Evolutionary conservation across 2,888 invertebrate species (phyloP), one percentile per base, ranked within the genome.

Genomic region (Volucella inflata): DNA sequence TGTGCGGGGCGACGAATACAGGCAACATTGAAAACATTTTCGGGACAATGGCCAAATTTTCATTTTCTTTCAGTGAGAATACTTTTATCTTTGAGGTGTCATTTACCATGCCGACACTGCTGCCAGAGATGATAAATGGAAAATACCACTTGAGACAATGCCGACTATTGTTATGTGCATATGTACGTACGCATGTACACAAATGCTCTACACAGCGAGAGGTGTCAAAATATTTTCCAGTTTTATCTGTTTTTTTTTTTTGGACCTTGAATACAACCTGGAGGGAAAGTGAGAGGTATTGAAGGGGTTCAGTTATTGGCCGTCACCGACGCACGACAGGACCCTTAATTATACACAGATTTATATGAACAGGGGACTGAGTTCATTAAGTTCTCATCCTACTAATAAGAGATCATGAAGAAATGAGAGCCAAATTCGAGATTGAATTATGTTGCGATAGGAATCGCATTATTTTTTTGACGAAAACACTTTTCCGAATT

Each of bases 101-200:
- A 44, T 48, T 21, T 53, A 21, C 8, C 36, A 12, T 10, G 30
- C 14, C 17, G 51, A 21, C 51, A 50, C 51, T 68, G 16, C 68
- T 62, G 57, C 53, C 17, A 44, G 44, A 64, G 30, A 30, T 78
- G 78, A 78, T 71, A 57, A 78, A 78, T 78, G 70, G 50, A 50
- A 64, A 71, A 79, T 59, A 74, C 75, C 79, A 79, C 83, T 74
- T 83, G 83, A 78, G 72, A 83, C 83, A 78, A 51, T 68, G 78
- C 62, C 44, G 64, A 65, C 75, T 50, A 38, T 42, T 55, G 42
- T 38, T 3, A n/a, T 46, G 36, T 12, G n/a, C 30, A 30, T 30
- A 30, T 6, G 30, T 30, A 30, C 30, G 30, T 30, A 30, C 0
- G 30, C 30, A 30, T 30, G 6, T 30, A 30, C 6, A 30, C 6